phyloP scores from a whole-genome alignment of 2,888 invertebrate genomes.

The Andrena dorsata region DNA sequence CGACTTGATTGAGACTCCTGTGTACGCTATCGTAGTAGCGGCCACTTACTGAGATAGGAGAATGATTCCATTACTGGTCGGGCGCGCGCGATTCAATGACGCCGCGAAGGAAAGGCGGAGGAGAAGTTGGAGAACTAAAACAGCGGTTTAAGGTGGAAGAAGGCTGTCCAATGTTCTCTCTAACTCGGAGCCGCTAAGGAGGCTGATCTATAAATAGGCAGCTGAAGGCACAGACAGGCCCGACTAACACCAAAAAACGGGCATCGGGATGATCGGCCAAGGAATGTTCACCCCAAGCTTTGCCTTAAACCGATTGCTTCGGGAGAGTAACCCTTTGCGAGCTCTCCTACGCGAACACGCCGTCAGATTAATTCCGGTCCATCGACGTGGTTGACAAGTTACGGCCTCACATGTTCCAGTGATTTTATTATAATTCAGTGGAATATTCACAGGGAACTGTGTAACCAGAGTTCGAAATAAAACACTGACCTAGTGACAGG shows the following conservation, averaged over 20 bases:
- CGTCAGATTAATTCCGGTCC: background rate
- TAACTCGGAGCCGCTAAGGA: constrained; percentile 68
- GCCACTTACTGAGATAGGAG: constrained; percentile 32
- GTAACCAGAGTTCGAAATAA: no score
- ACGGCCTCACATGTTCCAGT: no score
- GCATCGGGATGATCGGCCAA: constrained; percentile 75
- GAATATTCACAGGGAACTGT: no score
- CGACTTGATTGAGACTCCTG: constrained; percentile 9
- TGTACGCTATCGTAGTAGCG: constrained; percentile 20
- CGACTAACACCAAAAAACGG: constrained; percentile 75
- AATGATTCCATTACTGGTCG: constrained; percentile 38
- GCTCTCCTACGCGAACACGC: background rate
- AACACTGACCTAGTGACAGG: no score
- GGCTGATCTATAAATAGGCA: constrained; percentile 75
- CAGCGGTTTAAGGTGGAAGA: constrained; percentile 56
- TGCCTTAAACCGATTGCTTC: constrained; percentile 25
- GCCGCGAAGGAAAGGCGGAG: constrained; percentile 28
- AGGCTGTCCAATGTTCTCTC: constrained; percentile 70
- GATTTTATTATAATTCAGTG: no score
- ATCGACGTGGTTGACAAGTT: no score
- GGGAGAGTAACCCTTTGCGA: background rate
- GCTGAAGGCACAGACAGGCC: constrained; percentile 70
- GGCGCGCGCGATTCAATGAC: constrained; percentile 32
- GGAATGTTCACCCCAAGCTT: constrained; percentile 75
- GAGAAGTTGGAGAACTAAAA: constrained; percentile 45